A percentile compares a stretch with the other conserved stretches of the same genome.
These are phyloP conservation scores for Gila robusta DNA, from an alignment of 2,797 vertebrate species.

Conservation along the genomic window DNA sequence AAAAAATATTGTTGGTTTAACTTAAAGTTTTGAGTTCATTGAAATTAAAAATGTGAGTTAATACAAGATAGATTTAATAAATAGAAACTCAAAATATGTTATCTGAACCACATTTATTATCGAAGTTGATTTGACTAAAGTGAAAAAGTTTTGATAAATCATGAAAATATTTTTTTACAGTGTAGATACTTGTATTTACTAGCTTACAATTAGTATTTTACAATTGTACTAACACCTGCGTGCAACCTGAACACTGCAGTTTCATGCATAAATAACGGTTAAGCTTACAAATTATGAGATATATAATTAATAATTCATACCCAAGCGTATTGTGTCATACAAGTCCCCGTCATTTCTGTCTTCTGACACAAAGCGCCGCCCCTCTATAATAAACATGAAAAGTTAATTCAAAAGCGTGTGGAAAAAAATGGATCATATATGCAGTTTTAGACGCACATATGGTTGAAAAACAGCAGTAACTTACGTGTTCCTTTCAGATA, in stretches of 20 bases:
- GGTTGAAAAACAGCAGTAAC: constrained; percentile 66
- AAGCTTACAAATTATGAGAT: not conserved
- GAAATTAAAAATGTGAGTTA: no score
- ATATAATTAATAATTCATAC: constrained; percentile 72
- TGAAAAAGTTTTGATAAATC: no score
- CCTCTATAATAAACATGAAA: constrained; percentile 78
- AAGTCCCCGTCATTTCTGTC: constrained; percentile 86
- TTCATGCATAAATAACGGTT: not conserved
- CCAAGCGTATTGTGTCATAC: constrained; percentile 83
- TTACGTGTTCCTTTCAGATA: constrained; percentile 97
- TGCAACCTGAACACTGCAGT: not conserved
- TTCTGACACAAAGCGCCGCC: constrained; percentile 89
- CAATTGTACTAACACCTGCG: not conserved
- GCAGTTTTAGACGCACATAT: not conserved
- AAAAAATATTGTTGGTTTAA: no score
- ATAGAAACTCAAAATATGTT: no score
- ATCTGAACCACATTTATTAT: no score
- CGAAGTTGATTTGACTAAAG: no score
- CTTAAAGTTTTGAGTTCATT: no score
- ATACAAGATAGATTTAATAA: no score
- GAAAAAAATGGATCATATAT: not conserved
- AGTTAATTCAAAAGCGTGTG: not conserved
- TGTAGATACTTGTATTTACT: not conserved
- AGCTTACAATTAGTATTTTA: not conserved
- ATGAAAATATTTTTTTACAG: no score